Base-by-base conservation (phyloP, 2,888 invertebrate species). In the Tetrapedia diversipes region DNA sequence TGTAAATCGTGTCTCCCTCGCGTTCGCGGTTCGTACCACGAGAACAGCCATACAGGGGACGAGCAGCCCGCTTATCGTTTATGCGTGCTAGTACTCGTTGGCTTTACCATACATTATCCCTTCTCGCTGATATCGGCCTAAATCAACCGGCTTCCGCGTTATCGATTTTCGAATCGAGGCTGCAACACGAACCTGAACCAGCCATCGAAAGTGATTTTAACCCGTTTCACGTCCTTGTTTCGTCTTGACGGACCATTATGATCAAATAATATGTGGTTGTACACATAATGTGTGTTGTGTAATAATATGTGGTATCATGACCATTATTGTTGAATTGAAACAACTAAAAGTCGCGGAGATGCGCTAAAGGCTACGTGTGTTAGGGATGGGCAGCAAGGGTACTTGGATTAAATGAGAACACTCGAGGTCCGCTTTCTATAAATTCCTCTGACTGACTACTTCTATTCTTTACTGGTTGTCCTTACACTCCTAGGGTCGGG, bases 91-190 rank as follows among this genome's bases (percentile, higher is more conserved):
- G 85, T 84, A 81, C 78, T 80, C 85, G 85, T 84, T 80, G 78
- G 72, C 85, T 84, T 84, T 84, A 85, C 85, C 77, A 72, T 84
- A 79, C 77, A 84, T 84, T 84, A 85, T 80, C 76, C 77, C 80
- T n/a, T n/a, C 65, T 78, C 47, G 51, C 59, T 68, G 83, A 72
- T 82, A 82, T 83, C 82, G 65, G 73, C 80, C 80, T 83, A 80
- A 82, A 82, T 83, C 83, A 79, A 74, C 51, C 68, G 77, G 77
- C 83, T 82, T 77, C 67, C 69, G 66, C 51, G 65, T 37, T 79
- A 83, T 83, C 84, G 82, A 83, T 83, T 82, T 79, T 83, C 77
- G 71, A 64, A 83, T 71, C 73, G 70, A 70, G 63, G 39, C 64
- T 19, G 47, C 43, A 45, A n/a, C 60, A 57, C 63, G 39, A 39